phyloP scores from a whole-genome alignment of 2,797 vertebrate species.

The Diceros bicornis region DNA sequence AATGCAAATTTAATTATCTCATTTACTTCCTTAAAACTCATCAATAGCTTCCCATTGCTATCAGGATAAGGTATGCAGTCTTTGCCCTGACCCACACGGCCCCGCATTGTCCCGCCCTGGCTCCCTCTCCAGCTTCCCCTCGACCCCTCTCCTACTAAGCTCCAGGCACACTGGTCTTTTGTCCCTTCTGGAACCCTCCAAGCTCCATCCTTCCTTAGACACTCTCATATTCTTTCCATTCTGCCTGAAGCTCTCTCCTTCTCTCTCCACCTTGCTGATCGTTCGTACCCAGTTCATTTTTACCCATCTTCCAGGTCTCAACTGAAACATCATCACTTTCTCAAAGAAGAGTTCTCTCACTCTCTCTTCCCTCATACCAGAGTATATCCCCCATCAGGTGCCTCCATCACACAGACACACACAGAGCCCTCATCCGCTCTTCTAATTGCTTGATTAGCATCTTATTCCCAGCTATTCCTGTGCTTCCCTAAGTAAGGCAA shows the following conservation, averaged over 20 bases:
- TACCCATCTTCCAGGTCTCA: neutral
- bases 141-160: neutral
- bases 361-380: neutral
- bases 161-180: neutral
- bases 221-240: neutral
- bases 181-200: neutral
- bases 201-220: neutral
- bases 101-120: neutral
- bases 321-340: neutral
- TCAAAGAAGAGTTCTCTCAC: neutral
- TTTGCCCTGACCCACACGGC: neutral
- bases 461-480: neutral
- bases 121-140: neutral
- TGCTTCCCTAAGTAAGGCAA: neutral
- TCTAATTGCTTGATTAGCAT: neutral
- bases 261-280: neutral
- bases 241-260: neutral
- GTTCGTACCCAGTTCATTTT: neutral
- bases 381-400: neutral
- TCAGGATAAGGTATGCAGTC: neutral
- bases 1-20: neutral
- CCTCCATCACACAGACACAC: neutral
- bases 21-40: neutral
- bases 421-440: neutral
- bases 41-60: neutral